Evolutionary conservation across 2,113 vertebrate species (phyloP), one percentile per base, ranked within the genome.

Genomic region (Setophaga kirtlandii): DNA sequence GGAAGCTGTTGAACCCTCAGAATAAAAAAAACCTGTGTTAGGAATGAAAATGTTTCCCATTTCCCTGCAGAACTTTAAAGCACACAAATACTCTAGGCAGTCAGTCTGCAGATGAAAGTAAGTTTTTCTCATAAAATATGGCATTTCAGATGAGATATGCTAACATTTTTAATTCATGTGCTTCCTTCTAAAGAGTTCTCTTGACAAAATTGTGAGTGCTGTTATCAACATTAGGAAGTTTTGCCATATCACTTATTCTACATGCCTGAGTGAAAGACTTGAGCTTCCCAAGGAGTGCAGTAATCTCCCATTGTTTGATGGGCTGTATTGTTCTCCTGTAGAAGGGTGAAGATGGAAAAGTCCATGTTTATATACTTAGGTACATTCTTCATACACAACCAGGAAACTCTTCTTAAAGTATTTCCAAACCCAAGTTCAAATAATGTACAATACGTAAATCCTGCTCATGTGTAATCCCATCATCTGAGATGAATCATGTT

Each of bases 41-140:
- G 74, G 82, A 97, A 94, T 49, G 30, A 94, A 96, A 97, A 81
- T 78, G 90, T 89, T 94, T 97, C 93, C 74, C 56, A 53, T 79
- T 97, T 96, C 76, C 85, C 81, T 83, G 76, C 71, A 97, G 80
- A 96, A 95, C 64, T 87, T 67, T 60, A 82, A 87, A 74, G 62
- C 82, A 83, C 33, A 78, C 47, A 83, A 93, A 93, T 81, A 93
- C 35, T 87, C 65, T 44, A 88, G 69, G 88, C 71, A 85, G 67
- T 77, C 88, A 83, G 47, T 41, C 5, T 80, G 47, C 55, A 90
- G 79, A 55, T 85, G 65, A 92, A 94, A 90, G 27, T 33, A 77
- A 70, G 27, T 46, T 90, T 73, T 86, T 87, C 67, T 93, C 17
- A 3, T 70, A 83, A 60, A 75, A 56, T 80, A 85, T 68, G 46